These are phyloP conservation scores for Coryphaenoides rupestris DNA, from an alignment of 2,113 vertebrate genomes.

Conservation along the genomic window DNA sequence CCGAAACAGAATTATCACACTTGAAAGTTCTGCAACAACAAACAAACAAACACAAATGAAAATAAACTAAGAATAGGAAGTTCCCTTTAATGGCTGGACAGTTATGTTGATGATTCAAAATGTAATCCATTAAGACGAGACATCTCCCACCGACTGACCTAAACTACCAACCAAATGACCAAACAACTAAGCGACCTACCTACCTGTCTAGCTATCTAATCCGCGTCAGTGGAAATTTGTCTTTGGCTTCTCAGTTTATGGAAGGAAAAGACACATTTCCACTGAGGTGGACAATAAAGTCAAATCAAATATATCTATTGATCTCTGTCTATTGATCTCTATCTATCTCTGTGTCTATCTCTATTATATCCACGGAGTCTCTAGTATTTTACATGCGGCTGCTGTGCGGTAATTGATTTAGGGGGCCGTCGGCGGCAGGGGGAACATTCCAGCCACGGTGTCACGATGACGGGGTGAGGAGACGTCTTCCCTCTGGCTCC, in stretches of 20 bases:
- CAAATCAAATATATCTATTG: too few relatives aligned
- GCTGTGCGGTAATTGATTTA: slow-evolving; percentile 17
- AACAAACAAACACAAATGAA: too few relatives aligned
- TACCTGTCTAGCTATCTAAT: neutral
- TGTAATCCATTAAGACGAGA: too few relatives aligned
- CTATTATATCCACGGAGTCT: neutral
- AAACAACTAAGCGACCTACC: neutral
- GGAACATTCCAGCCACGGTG: slow-evolving; percentile 15
- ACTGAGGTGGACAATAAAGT: too few relatives aligned
- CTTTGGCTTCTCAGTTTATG: too few relatives aligned
- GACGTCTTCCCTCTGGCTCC: slow-evolving; percentile 2
- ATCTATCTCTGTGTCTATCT: neutral
- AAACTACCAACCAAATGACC: slow-evolving; percentile 6
- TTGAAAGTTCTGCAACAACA: too few relatives aligned
- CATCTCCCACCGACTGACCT: slow-evolving; percentile 18
- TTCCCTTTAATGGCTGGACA: too few relatives aligned
- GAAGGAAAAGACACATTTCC: too few relatives aligned
- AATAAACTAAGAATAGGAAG: too few relatives aligned
- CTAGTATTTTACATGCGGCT: neutral
- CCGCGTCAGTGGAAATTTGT: neutral
- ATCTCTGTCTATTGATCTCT: neutral
- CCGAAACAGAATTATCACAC: too few relatives aligned
- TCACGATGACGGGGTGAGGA: slow-evolving; percentile 3
- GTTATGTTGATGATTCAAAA: too few relatives aligned
- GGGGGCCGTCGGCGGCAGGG: neutral